A percentile compares a stretch with the other conserved stretches of the same genome.
Conservation (phyloP, 1,140 invertebrate genomes). For the Drosophila novamexicana region DNA sequence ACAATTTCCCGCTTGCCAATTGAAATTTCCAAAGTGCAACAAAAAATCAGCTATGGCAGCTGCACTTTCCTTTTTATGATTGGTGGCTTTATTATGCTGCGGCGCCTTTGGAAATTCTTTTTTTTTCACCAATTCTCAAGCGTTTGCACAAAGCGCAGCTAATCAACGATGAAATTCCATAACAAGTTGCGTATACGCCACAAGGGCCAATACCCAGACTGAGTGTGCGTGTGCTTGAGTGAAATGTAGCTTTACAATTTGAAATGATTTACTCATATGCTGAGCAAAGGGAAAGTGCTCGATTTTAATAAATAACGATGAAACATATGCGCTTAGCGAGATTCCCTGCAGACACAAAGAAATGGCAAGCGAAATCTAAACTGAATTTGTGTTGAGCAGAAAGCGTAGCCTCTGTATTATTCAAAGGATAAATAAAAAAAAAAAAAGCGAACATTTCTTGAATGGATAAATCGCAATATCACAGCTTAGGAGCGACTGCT, state of each 20-base stretch:
- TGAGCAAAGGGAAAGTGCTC: too few relatives aligned
- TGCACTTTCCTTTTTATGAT: slow-evolving; percentile 26
- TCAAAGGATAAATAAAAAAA: too few relatives aligned
- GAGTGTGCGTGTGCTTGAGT: background rate
- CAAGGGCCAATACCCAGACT: slow-evolving; percentile 4
- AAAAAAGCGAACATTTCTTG: too few relatives aligned
- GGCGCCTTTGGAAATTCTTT: slow-evolving; percentile 5
- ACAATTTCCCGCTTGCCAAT: slow-evolving; percentile 65
- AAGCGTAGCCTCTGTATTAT: too few relatives aligned
- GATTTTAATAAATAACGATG: too few relatives aligned
- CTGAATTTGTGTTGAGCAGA: too few relatives aligned
- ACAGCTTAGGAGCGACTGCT: too few relatives aligned
- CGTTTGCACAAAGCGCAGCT: slow-evolving; percentile 58
- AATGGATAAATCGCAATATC: too few relatives aligned
- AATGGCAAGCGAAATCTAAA: too few relatives aligned
- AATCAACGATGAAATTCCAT: slow-evolving; percentile 71
- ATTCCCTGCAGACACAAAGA: too few relatives aligned
- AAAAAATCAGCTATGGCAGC: slow-evolving; percentile 11
- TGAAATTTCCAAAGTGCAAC: slow-evolving; percentile 66
- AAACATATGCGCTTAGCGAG: too few relatives aligned
- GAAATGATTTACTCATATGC: too few relatives aligned
- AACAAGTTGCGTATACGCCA: slow-evolving; percentile 65
- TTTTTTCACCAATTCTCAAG: slow-evolving; percentile 14
- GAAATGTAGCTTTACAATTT: background rate
- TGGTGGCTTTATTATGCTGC: slow-evolving; percentile 17